These are phyloP conservation scores for Hyles vespertilio DNA, from an alignment of 1,140 invertebrate species.

Conservation along the genomic window DNA sequence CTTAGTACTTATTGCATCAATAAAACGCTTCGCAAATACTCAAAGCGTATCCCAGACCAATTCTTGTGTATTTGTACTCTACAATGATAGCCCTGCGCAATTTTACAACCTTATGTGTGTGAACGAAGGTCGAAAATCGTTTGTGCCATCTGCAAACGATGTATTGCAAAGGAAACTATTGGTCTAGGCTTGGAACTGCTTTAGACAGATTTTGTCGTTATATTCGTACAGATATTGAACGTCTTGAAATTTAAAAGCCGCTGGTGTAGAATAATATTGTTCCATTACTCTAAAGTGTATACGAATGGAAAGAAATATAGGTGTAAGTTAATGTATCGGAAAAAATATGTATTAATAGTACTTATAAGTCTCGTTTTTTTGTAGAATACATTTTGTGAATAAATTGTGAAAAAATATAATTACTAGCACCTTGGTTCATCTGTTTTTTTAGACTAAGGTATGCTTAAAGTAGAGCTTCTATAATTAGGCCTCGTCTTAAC, in stretches of 20 bases:
- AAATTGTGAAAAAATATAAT: too few relatives aligned
- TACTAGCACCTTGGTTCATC: too few relatives aligned
- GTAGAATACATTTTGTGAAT: too few relatives aligned
- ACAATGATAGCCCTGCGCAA: conserved; percentile 1
- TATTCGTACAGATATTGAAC: conserved; percentile 43
- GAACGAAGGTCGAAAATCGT: conserved; percentile 9
- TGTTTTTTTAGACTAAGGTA: too few relatives aligned
- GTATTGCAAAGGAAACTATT: conserved; percentile 10
- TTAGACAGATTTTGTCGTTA: conserved; percentile 19
- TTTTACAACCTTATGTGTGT: conserved; percentile 2
- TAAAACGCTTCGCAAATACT: conserved; percentile 50
- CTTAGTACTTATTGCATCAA: conserved; percentile 53
- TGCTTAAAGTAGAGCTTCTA: too few relatives aligned
- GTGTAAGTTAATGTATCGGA: too few relatives aligned
- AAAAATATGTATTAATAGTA: too few relatives aligned
- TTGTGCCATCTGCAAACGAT: background rate
- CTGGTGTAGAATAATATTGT: background rate
- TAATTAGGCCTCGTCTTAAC: too few relatives aligned
- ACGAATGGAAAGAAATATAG: too few relatives aligned
- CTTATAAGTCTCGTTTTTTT: too few relatives aligned
- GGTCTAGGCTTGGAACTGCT: conserved; percentile 16
- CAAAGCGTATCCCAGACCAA: conserved; percentile 31
- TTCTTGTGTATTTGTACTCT: conserved; percentile 18
- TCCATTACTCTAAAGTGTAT: too few relatives aligned
- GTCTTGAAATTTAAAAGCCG: conserved; percentile 27